These are phyloP conservation scores for Orussus abietinus DNA, from an alignment of 1,140 invertebrate genomes.

Conservation along the genomic window DNA sequence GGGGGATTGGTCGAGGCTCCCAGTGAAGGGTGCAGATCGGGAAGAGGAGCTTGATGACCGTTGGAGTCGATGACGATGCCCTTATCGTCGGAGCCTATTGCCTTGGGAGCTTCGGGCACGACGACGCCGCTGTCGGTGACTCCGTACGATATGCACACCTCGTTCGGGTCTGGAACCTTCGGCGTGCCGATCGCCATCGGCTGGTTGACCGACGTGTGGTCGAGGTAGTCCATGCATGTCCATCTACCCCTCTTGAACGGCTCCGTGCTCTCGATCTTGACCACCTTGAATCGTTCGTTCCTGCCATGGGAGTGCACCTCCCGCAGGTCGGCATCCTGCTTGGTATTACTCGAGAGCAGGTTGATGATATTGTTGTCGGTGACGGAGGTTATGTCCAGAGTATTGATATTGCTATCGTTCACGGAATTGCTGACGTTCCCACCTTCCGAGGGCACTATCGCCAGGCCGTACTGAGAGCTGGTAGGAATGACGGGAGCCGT, in stretches of 20 bases:
- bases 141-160: conserved; percentile 52
- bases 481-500: conserved; percentile 79
- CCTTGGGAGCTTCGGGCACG: conserved; percentile 35
- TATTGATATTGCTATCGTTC: conserved; percentile 61
- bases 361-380: conserved; percentile 55
- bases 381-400: conserved; percentile 52
- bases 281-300: conserved; percentile 90
- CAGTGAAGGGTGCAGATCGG: conserved; percentile 35
- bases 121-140: conserved; percentile 47
- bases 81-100: conserved; percentile 32
- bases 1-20: conserved; percentile 24
- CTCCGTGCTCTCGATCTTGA: conserved; percentile 93
- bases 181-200: conserved; percentile 40
- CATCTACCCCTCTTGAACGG: conserved; percentile 90
- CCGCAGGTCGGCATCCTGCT: conserved; percentile 63
- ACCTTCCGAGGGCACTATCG: conserved; percentile 65
- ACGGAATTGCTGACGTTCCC: conserved; percentile 60
- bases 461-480: conserved; percentile 77
- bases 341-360: conserved; percentile 47
- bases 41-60: conserved; percentile 37
- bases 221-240: conserved; percentile 94
- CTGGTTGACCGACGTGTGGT: conserved; percentile 70
- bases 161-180: conserved; percentile 47
- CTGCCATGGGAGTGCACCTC: conserved; percentile 69
- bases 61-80: conserved; percentile 38